Evolutionary conservation across 2,797 vertebrate genomes (phyloP).

Genomic region (Danio kyathit): DNA sequence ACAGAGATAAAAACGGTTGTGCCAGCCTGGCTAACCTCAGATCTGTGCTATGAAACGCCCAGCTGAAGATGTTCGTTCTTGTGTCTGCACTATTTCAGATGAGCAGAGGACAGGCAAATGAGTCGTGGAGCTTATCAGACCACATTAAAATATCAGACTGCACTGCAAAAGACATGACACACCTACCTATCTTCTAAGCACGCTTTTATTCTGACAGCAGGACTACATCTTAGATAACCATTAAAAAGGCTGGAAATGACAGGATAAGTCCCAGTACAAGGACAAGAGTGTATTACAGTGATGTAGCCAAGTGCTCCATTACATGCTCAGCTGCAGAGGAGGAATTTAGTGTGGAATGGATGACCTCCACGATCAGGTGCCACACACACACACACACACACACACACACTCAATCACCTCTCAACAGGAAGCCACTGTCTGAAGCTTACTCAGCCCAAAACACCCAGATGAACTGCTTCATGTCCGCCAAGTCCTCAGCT

Average conservation of each 20-base stretch:
- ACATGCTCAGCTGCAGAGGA: slow-evolving; percentile 72
- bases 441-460: slow-evolving; percentile 8
- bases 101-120: slow-evolving; percentile 64
- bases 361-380: slow-evolving; percentile 61
- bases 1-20: neutral
- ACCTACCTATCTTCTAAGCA: slow-evolving; percentile 25
- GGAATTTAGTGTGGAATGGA: slow-evolving; percentile 72
- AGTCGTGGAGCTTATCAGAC: slow-evolving; percentile 58
- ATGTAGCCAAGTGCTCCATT: slow-evolving; percentile 69
- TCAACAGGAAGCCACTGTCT: slow-evolving; percentile 24
- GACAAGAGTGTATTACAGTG: slow-evolving; percentile 18
- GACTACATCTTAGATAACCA: neutral
- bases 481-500: neutral
- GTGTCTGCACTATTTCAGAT: slow-evolving; percentile 18
- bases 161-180: slow-evolving; percentile 36
- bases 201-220: neutral
- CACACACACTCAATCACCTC: slow-evolving; percentile 17
- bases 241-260: neutral
- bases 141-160: slow-evolving; percentile 53
- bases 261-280: neutral
- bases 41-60: neutral
- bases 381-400: slow-evolving; percentile 21
- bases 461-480: neutral
- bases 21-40: neutral
- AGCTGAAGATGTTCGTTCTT: slow-evolving; percentile 19